Percentiles rank a stretch among this genome's conserved stretches.
Conservation (phyloP, 2,888 invertebrate species). For the Liodrosophila aerea region DNA sequence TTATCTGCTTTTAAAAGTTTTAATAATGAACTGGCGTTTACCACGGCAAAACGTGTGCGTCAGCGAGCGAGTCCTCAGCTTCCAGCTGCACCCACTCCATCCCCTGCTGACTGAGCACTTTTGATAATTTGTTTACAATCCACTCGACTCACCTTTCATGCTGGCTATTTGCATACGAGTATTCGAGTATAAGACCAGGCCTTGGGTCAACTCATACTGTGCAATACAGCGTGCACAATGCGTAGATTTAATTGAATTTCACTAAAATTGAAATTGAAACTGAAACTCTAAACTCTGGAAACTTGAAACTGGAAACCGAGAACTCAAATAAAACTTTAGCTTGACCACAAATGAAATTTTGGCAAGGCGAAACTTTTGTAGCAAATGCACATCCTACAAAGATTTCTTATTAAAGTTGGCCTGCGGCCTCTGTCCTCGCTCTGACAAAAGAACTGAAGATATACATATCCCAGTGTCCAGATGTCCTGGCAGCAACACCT, state of each 20-base stretch:
- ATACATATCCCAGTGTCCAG: constrained; percentile 1
- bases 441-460: neutral
- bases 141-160: constrained; percentile 52
- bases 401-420: constrained; percentile 48
- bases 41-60: constrained; percentile 65
- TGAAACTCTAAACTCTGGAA: constrained; percentile 37
- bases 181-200: neutral
- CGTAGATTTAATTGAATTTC: constrained; percentile 65
- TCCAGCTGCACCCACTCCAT: constrained; percentile 18
- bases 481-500: constrained; percentile 53
- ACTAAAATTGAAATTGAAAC: constrained; percentile 41
- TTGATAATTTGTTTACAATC: constrained; percentile 75
- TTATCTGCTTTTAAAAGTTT: constrained; percentile 77
- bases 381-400: constrained; percentile 36
- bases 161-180: constrained; percentile 31
- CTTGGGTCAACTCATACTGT: constrained; percentile 20
- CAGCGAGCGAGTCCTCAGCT: constrained; percentile 28
- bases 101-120: constrained; percentile 65
- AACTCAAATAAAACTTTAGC: constrained; percentile 61
- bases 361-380: constrained; percentile 34
- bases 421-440: constrained; percentile 18
- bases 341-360: constrained; percentile 61
- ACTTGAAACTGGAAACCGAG: constrained; percentile 34
- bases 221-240: constrained; percentile 51
- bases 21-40: constrained; percentile 74